phyloP scores from a whole-genome alignment of 2,797 vertebrate species.

The Chloroceryle amazona region DNA sequence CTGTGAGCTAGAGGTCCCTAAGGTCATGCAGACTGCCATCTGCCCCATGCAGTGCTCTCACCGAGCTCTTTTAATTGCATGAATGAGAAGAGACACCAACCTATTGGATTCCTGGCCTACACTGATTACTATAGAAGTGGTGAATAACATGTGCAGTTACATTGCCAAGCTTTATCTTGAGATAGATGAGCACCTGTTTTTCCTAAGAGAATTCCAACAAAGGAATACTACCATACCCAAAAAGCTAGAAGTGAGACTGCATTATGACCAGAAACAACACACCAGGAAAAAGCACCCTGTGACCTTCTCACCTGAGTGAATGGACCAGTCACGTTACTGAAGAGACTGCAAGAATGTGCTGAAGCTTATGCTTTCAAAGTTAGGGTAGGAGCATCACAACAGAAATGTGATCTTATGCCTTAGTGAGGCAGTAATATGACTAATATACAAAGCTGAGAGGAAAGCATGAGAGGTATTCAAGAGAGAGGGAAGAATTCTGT shows the following conservation, averaged over 20 bases:
- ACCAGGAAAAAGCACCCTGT: not conserved
- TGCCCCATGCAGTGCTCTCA: not conserved
- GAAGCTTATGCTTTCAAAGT: not conserved
- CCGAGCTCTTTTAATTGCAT: not conserved
- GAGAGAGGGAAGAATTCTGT: not conserved
- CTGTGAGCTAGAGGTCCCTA: not conserved
- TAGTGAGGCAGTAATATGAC: not conserved
- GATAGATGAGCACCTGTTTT: not conserved
- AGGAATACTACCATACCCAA: not conserved
- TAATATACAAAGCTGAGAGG: not conserved
- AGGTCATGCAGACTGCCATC: not conserved
- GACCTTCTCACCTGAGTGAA: not conserved
- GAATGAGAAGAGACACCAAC: not conserved
- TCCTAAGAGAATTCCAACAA: not conserved
- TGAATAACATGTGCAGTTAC: not conserved
- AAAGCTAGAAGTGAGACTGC: not conserved
- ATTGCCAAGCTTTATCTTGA: not conserved
- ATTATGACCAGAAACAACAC: not conserved
- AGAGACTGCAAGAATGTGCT: not conserved
- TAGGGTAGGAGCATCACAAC: not conserved
- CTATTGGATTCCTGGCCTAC: not conserved
- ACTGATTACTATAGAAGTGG: not conserved
- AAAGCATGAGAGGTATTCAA: not conserved
- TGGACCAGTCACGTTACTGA: not conserved
- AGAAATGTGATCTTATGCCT: accelerated